Conservation (phyloP, 2,888 invertebrate genomes). For the Mactromeris polynyma region DNA sequence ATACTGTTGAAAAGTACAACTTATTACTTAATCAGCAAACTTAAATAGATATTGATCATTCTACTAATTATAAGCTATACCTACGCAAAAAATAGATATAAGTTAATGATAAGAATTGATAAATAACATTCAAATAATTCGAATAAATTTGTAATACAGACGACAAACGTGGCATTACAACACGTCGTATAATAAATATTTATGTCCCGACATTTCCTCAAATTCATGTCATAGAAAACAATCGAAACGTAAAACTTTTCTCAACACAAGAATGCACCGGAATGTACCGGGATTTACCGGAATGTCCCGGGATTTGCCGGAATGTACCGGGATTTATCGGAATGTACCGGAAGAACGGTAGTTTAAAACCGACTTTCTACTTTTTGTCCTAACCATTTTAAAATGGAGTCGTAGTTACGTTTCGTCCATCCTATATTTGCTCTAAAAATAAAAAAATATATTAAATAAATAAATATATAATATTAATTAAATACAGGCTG, state of each 20-base stretch:
- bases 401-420: constrained; percentile 82
- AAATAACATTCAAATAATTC: too few relatives aligned
- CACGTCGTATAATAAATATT: too few relatives aligned
- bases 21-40: too few relatives aligned
- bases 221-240: not conserved
- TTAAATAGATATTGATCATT: too few relatives aligned
- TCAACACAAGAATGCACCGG: not conserved
- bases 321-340: not conserved
- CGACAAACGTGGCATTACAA: too few relatives aligned
- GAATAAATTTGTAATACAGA: too few relatives aligned
- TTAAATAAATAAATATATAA: not conserved
- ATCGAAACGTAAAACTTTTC: not conserved
- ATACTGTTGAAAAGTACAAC: too few relatives aligned
- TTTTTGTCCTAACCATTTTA: constrained; percentile 80
- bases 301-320: not conserved
- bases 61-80: too few relatives aligned
- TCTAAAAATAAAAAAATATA: constrained; percentile 72
- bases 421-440: constrained; percentile 86
- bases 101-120: too few relatives aligned
- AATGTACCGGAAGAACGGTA: not conserved
- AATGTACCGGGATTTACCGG: not conserved
- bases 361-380: constrained; percentile 53
- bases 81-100: too few relatives aligned
- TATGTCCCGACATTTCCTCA: too few relatives aligned
- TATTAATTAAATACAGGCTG: too few relatives aligned